Evolutionary conservation across 2,797 vertebrate genomes (phyloP).

Genomic region (Pseudochirops cupreus): DNA sequence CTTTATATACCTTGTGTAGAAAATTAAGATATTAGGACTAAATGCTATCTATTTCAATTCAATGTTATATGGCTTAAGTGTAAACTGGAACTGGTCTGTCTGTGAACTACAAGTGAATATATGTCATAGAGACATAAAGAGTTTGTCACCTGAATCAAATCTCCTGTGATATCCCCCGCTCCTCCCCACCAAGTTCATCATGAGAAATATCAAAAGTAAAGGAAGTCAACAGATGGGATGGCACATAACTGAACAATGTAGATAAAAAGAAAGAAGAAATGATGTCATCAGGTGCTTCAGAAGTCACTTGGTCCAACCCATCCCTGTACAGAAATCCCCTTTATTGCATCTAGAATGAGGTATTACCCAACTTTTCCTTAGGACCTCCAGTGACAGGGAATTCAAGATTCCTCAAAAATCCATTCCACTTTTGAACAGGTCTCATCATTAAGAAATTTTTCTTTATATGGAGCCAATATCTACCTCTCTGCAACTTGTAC

Average conservation of each 20-base stretch:
- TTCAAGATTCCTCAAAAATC: background rate
- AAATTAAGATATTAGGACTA: background rate
- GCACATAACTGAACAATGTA: background rate
- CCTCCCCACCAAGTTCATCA: background rate
- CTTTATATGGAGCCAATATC: background rate
- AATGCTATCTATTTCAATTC: background rate
- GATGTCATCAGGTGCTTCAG: background rate
- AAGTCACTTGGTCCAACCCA: background rate
- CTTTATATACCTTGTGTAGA: background rate
- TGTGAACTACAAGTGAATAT: background rate
- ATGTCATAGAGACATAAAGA: background rate
- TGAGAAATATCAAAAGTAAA: background rate
- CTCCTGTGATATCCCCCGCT: background rate
- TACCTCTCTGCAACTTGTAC: background rate
- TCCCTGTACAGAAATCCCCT: background rate
- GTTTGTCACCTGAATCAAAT: background rate
- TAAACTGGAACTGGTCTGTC: background rate
- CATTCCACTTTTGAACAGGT: background rate
- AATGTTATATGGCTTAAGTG: background rate
- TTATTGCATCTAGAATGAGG: background rate
- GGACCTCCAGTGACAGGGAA: background rate
- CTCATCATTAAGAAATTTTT: background rate
- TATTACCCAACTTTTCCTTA: background rate
- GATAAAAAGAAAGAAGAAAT: background rate
- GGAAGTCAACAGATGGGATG: background rate